A percentile compares a stretch with the other conserved stretches of the same genome.
These are phyloP conservation scores for Phoxinus phoxinus DNA, from an alignment of 2,113 vertebrate genomes.

Conservation along the genomic window DNA sequence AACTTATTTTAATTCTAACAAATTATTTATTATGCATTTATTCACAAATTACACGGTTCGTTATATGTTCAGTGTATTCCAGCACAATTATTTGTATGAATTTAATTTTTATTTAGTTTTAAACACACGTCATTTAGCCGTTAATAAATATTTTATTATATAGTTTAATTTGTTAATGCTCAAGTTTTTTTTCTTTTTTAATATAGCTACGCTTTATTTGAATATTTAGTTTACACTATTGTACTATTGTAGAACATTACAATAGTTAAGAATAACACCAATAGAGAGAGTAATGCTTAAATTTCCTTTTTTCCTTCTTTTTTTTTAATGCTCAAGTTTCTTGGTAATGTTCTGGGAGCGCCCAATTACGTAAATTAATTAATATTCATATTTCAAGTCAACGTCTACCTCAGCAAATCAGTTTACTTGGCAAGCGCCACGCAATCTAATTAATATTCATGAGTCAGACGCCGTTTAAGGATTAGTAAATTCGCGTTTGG, in stretches of 20 bases:
- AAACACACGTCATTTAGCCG: neutral
- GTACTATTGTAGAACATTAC: no score
- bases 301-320: no score
- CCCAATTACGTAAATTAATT: neutral
- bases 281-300: no score
- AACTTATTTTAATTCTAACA: neutral
- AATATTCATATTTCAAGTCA: neutral
- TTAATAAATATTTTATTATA: neutral
- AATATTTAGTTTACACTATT: no score
- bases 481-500: neutral
- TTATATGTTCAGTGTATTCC: neutral
- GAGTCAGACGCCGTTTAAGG: neutral
- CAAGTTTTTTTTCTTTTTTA: neutral
- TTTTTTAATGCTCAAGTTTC: neutral
- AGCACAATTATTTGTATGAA: neutral
- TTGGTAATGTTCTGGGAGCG: neutral
- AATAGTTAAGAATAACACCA: no score
- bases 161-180: no score
- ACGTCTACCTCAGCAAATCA: neutral
- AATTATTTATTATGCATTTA: neutral
- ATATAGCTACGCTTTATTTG: no score
- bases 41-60: neutral
- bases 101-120: neutral
- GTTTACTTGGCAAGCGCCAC: neutral
- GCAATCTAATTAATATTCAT: conserved; percentile 35